Evolutionary conservation across 2,888 invertebrate genomes (phyloP), one percentile per base, ranked within the genome.

Genomic region (Onthophagus sagittarius): DNA sequence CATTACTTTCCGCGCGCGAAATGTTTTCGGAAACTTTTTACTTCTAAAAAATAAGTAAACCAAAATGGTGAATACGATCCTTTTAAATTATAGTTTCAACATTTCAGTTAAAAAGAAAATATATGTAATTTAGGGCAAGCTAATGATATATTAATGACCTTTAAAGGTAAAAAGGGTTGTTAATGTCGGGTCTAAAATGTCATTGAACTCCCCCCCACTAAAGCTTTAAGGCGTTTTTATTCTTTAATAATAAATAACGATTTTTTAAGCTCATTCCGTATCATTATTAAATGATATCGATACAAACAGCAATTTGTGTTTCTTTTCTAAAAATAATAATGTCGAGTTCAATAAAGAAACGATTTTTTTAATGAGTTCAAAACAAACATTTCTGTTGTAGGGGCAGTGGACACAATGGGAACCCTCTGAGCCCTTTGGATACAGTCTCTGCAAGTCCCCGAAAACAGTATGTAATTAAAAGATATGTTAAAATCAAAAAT

Each of bases 341-440:
- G 3, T 23, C 23, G 23, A 23, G 39, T 53, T 53, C 39, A 53
- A 53, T 53, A 23, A 23, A 23, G 23, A 23, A 3, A 23, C 23
- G 2, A 23, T 23, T 23, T 23, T 23, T 23, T 23, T 23, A 23
- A 53, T 4, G 6, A 53, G 39, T 53, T 53, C 9, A 53, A 53
- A 11, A 9, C 9, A 53, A 9, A 53, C 7, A 53, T 78, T 73
- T 78, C 78, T 81, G 79, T 81, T 81, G 79, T 80, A 81, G 80
- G 80, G 79, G 77, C 78, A 78, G 77, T 77, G 79, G 78, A 76
- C 77, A 78, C 77, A 80, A 80, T 77, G 80, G 80, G 71, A 80
- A 81, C 77, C 77, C 80, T 75, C 78, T 81, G 80, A 77, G 78
- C 77, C 77, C 77, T 72, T 72, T 77, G 77, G 80, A 80, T 76